These are phyloP conservation scores for Crossocerus cetratus DNA, from an alignment of 2,888 invertebrate species.

Conservation along the genomic window DNA sequence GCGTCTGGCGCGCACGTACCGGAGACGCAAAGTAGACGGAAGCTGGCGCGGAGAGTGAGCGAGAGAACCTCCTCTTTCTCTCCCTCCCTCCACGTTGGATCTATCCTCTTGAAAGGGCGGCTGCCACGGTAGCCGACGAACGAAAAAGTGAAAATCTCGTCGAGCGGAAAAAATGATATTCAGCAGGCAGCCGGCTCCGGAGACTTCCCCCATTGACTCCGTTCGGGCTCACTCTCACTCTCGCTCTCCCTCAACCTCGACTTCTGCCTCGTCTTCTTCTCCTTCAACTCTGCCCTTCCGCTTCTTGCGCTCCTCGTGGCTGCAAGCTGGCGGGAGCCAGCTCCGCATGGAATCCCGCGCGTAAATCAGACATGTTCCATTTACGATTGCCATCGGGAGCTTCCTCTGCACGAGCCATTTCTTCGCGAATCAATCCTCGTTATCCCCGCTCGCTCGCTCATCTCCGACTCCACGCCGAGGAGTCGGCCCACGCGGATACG, in stretches of 20 bases:
- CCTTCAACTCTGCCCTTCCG: constrained; percentile 8
- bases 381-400: constrained; percentile 53
- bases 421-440: constrained; percentile 55
- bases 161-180: constrained; percentile 67
- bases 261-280: constrained; percentile 19
- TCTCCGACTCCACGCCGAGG: neutral
- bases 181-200: constrained; percentile 54
- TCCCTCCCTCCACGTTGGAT: constrained; percentile 22
- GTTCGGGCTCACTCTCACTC: constrained; percentile 25
- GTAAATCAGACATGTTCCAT: constrained; percentile 63
- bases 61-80: neutral
- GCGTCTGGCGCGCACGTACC: constrained; percentile 49
- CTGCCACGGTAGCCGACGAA: constrained; percentile 42
- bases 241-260: constrained; percentile 8
- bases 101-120: constrained; percentile 49
- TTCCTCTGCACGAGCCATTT: constrained; percentile 55
- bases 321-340: constrained; percentile 1
- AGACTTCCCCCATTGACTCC: constrained; percentile 17
- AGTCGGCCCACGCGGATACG: constrained; percentile 1
- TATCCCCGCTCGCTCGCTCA: constrained; percentile 24
- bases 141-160: constrained; percentile 63
- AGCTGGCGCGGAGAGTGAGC: constrained; percentile 38
- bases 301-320: constrained; percentile 11
- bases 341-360: constrained; percentile 44
- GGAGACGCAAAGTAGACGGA: constrained; percentile 9